These are phyloP conservation scores for Ditylenchus weischeri DNA, from an alignment of 2,888 invertebrate species.

Conservation along the genomic window DNA sequence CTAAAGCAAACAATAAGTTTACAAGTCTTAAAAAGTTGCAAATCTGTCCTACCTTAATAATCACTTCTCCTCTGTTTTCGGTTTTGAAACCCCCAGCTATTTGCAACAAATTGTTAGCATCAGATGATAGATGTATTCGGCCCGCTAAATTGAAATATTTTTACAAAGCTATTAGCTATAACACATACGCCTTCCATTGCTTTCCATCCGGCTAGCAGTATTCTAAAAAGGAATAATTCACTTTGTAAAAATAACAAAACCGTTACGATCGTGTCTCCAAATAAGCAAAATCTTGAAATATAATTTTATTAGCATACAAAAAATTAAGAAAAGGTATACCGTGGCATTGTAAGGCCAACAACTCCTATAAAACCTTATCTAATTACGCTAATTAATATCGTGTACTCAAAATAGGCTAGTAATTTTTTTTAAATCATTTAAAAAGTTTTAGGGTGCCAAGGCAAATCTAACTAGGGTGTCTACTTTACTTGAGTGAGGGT, in stretches of 20 bases:
- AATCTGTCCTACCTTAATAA: constrained; percentile 38
- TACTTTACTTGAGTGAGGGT: no score
- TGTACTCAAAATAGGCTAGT: no score
- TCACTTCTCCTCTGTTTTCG: constrained; percentile 53
- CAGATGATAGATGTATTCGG: constrained; percentile 42
- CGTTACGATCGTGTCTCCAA: constrained; percentile 48
- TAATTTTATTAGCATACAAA: background rate
- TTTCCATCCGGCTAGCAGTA: constrained; percentile 55
- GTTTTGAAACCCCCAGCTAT: constrained; percentile 53
- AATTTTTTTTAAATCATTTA: no score
- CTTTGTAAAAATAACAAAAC: background rate
- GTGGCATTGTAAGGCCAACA: constrained; percentile 33
- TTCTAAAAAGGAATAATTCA: constrained; percentile 22
- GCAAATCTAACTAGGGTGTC: no score
- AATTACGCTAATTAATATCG: constrained; percentile 3
- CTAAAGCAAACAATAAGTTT: constrained; percentile 6
- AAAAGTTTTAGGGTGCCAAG: no score
- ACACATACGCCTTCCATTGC: constrained; percentile 50
- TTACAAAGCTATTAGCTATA: background rate
- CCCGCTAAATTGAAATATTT: background rate
- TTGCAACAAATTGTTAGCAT: constrained; percentile 41
- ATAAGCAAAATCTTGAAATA: constrained; percentile 43
- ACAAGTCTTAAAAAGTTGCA: background rate
- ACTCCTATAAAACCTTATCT: constrained; percentile 37
- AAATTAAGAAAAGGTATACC: constrained; percentile 24